phyloP scores from a whole-genome alignment of 2,797 vertebrate species.

The Sebastes itinus region DNA sequence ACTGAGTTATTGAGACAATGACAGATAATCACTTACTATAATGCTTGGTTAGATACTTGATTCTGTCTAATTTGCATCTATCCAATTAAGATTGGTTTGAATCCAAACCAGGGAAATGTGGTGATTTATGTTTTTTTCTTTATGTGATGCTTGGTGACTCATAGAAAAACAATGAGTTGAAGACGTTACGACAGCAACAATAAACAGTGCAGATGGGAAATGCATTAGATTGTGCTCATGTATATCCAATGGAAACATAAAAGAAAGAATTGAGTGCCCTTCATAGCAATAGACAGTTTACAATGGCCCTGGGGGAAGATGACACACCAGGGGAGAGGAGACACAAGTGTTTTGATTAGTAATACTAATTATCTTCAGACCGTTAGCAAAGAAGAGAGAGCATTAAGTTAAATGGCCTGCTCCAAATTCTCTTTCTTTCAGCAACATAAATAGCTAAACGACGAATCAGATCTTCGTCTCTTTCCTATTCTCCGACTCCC shows the following conservation, averaged over 20 bases:
- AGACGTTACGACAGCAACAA: constrained; percentile 3
- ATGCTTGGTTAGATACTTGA: neutral
- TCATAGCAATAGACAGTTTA: constrained; percentile 62
- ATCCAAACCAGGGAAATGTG: constrained; percentile 4
- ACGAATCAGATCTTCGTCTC: constrained; percentile 62
- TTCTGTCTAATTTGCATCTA: constrained; percentile 10
- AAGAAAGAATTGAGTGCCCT: constrained; percentile 59
- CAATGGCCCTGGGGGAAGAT: constrained; percentile 53
- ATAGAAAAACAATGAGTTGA: neutral
- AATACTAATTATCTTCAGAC: constrained; percentile 78
- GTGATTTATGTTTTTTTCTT: constrained; percentile 28
- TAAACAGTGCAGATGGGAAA: constrained; percentile 49
- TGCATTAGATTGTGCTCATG: constrained; percentile 43
- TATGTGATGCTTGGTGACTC: constrained; percentile 18
- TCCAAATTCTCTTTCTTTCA: constrained; percentile 70
- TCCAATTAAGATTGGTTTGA: constrained; percentile 12
- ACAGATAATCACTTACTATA: constrained; percentile 11
- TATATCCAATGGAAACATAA: constrained; percentile 63
- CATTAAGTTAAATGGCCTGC: constrained; percentile 77
- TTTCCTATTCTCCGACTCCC: constrained; percentile 37
- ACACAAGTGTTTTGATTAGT: constrained; percentile 77
- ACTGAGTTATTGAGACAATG: constrained; percentile 7
- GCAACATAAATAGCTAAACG: constrained; percentile 65
- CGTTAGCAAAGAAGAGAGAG: constrained; percentile 71
- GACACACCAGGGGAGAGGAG: constrained; percentile 64